Percentiles rank a stretch among this genome's conserved stretches.
Evolutionary conservation across 2,797 vertebrate genomes (phyloP).

Genomic region (Catamblyrhynchus diadema): DNA sequence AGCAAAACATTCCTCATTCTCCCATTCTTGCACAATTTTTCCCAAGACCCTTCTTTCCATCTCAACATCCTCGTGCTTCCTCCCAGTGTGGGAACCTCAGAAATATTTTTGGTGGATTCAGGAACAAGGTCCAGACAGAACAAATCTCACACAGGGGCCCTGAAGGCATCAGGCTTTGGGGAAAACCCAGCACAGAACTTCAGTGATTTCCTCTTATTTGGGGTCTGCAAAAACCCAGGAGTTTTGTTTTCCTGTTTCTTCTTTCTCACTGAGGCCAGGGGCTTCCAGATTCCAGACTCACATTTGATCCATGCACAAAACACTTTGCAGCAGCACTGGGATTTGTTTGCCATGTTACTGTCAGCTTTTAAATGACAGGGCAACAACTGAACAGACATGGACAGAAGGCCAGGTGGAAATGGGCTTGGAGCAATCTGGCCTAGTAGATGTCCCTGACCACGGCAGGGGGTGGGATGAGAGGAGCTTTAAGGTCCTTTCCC

Average conservation of each 20-base stretch:
- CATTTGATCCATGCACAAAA: background rate
- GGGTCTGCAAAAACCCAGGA: background rate
- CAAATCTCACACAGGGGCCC: background rate
- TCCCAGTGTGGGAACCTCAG: background rate
- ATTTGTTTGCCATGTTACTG: background rate
- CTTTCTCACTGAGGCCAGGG: background rate
- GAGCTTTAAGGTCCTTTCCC: background rate
- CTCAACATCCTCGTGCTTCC: background rate
- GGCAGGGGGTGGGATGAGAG: background rate
- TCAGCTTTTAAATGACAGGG: background rate
- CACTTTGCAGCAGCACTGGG: background rate
- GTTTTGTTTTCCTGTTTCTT: background rate
- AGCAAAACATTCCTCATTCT: background rate
- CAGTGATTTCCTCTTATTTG: background rate
- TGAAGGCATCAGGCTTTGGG: background rate
- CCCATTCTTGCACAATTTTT: background rate
- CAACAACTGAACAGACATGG: background rate
- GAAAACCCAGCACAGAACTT: background rate
- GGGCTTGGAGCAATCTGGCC: background rate
- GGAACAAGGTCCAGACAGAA: background rate
- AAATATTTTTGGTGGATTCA: background rate
- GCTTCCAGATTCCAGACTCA: background rate
- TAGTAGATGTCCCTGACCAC: background rate
- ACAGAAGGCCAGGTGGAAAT: background rate
- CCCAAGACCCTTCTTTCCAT: background rate